Conservation (phyloP, 2,888 invertebrate genomes). For the Orthosia cruda region DNA sequence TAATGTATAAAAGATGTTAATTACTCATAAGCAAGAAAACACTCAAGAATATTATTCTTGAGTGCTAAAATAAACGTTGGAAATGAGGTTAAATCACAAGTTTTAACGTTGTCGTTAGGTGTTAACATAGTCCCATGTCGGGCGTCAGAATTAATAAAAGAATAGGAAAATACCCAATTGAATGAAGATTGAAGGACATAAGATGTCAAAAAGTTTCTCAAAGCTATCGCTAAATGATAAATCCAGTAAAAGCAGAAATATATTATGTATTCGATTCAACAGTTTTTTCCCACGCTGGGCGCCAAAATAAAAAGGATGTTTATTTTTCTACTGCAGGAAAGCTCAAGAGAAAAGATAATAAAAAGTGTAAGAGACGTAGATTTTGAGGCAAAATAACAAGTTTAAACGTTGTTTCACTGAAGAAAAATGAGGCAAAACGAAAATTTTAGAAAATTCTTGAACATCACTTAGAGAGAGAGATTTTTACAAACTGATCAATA, state of each 20-base stretch:
- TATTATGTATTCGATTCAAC: neutral
- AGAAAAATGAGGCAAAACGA: too few species aligned
- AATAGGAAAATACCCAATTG: neutral
- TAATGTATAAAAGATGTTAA: slow-evolving; percentile 4
- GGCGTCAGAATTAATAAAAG: slow-evolving; percentile 4
- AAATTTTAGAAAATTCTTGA: too few species aligned
- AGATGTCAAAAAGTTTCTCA: neutral
- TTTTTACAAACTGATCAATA: neutral
- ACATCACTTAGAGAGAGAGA: neutral
- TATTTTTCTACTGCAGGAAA: neutral
- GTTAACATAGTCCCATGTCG: neutral
- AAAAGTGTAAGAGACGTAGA: neutral
- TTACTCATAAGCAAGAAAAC: neutral
- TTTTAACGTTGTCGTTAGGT: neutral
- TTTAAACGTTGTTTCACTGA: neutral
- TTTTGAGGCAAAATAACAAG: neutral
- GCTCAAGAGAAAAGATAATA: neutral
- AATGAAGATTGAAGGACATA: neutral
- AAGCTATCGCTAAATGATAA: neutral
- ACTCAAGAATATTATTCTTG: too few species aligned
- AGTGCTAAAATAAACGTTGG: too few species aligned
- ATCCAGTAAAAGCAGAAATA: neutral
- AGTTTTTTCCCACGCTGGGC: slow-evolving; percentile 2
- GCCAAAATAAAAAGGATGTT: neutral
- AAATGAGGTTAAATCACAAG: slow-evolving; percentile 17